A percentile compares a stretch with the other conserved stretches of the same genome.
Conservation (phyloP, 2,113 vertebrate species). For the Cyphomyrus plagiostoma region DNA sequence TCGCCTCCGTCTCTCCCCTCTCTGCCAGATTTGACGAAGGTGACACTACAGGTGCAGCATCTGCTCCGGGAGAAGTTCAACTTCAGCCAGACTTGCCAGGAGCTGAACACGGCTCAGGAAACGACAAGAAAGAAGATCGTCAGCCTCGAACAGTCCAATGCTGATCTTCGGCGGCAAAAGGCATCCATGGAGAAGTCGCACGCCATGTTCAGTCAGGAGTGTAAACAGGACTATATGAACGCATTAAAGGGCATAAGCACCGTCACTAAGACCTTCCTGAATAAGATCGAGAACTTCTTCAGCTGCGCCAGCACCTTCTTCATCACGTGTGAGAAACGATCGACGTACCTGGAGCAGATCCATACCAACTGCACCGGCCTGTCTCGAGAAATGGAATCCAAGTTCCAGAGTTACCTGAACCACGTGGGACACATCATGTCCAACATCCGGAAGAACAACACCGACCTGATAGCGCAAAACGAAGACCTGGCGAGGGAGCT, state of each 20-base stretch:
- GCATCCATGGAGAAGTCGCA: conserved; percentile 46
- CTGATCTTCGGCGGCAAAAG: conserved; percentile 39
- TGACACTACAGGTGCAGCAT: conserved; percentile 15
- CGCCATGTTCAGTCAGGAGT: conserved; percentile 52
- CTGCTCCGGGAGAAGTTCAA: conserved; percentile 47
- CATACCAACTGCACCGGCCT: conserved; percentile 52
- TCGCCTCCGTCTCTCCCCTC: background rate
- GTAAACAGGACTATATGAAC: conserved; percentile 60
- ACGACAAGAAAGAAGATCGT: conserved; percentile 36
- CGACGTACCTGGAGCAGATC: conserved; percentile 48
- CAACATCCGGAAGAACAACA: conserved; percentile 50
- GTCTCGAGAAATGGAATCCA: conserved; percentile 53
- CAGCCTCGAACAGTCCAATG: conserved; percentile 27
- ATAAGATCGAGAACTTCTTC: conserved; percentile 56
- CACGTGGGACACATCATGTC: conserved; percentile 49
- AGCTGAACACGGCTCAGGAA: conserved; percentile 46
- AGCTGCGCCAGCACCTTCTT: conserved; percentile 57
- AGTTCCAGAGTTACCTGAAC: conserved; percentile 54
- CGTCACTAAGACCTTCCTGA: conserved; percentile 56
- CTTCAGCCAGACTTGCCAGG: conserved; percentile 48
- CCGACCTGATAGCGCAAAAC: conserved; percentile 47
- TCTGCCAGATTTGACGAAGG: conserved; percentile 42
- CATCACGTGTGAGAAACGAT: conserved; percentile 59
- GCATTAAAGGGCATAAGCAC: conserved; percentile 57
- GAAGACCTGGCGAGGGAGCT: conserved; percentile 22